Percentiles rank a stretch among this genome's conserved stretches.
phyloP scores from a whole-genome alignment of 2,888 invertebrate genomes.

The Caenorhabditis sp. region DNA sequence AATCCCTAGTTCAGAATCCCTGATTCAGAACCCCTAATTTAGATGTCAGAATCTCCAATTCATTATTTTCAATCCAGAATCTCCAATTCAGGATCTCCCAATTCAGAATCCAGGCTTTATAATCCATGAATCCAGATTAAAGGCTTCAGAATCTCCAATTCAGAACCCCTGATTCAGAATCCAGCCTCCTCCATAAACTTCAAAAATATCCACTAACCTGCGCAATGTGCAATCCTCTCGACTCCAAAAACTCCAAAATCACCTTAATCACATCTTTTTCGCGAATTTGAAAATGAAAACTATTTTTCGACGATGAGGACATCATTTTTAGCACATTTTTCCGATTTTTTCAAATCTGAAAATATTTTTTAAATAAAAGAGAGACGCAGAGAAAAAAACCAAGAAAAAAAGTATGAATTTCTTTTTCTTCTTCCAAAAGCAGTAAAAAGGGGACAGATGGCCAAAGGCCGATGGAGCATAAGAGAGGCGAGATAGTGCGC shows the following conservation, averaged over 20 bases:
- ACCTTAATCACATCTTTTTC: conserved; percentile 76
- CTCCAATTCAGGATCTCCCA: too few relatives aligned
- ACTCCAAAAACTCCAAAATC: conserved; percentile 75
- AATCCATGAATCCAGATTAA: too few relatives aligned
- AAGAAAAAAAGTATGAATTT: not conserved
- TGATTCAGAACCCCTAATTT: too few relatives aligned
- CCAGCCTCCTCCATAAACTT: not conserved
- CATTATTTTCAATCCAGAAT: too few relatives aligned
- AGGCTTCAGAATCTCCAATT: too few relatives aligned
- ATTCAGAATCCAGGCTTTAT: too few relatives aligned
- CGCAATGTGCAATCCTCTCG: conserved; percentile 89
- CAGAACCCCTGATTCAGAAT: too few relatives aligned
- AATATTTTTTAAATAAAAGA: not conserved
- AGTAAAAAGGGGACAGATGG: conserved; percentile 22
- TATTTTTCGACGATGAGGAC: conserved; percentile 3
- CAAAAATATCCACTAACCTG: conserved; percentile 77
- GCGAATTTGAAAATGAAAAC: conserved; percentile 64
- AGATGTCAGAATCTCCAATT: too few relatives aligned
- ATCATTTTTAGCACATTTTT: not conserved
- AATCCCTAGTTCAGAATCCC: too few relatives aligned
- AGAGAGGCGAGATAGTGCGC: conserved; percentile 4
- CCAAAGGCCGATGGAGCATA: conserved; percentile 2
- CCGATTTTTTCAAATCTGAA: not conserved
- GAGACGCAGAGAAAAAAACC: not conserved
- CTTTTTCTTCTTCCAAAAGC: not conserved